These are phyloP conservation scores for Stegodyphus dumicola DNA, from an alignment of 1,140 invertebrate species.

Conservation along the genomic window DNA sequence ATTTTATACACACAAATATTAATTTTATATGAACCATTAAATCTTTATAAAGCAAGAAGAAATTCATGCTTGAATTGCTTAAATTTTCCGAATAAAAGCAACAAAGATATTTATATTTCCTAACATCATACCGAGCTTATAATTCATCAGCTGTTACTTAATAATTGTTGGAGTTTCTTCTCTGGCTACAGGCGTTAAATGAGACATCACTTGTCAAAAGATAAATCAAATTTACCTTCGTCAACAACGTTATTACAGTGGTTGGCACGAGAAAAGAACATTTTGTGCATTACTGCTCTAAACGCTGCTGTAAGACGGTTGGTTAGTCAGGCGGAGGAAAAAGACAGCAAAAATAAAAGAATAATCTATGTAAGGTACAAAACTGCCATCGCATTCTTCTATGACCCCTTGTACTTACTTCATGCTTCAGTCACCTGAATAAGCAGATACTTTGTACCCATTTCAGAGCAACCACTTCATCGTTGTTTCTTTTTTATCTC, in stretches of 20 bases:
- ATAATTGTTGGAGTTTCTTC: no score
- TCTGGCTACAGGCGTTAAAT: no score
- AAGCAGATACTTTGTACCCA: constrained; percentile 42
- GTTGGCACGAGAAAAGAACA: constrained; percentile 30
- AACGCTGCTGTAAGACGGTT: constrained; percentile 53
- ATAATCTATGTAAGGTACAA: constrained; percentile 50
- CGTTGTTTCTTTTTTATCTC: background rate
- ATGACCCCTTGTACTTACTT: constrained; percentile 35
- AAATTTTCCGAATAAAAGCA: no score
- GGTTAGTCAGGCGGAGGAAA: constrained; percentile 48
- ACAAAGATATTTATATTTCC: no score
- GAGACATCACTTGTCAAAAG: background rate
- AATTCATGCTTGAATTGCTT: no score
- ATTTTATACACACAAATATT: no score
- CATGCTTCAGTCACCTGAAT: constrained; percentile 56
- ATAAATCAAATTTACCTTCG: constrained; percentile 32
- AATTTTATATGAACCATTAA: no score
- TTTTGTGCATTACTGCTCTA: constrained; percentile 52
- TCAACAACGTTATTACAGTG: constrained; percentile 52
- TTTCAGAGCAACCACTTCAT: background rate
- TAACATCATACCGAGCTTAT: no score
- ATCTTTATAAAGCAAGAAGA: no score
- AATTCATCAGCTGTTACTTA: no score
- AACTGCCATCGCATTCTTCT: constrained; percentile 39
- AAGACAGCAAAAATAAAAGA: constrained; percentile 28